Conservation (phyloP, 2,888 invertebrate genomes). For the Pristionchus maxplancki region DNA sequence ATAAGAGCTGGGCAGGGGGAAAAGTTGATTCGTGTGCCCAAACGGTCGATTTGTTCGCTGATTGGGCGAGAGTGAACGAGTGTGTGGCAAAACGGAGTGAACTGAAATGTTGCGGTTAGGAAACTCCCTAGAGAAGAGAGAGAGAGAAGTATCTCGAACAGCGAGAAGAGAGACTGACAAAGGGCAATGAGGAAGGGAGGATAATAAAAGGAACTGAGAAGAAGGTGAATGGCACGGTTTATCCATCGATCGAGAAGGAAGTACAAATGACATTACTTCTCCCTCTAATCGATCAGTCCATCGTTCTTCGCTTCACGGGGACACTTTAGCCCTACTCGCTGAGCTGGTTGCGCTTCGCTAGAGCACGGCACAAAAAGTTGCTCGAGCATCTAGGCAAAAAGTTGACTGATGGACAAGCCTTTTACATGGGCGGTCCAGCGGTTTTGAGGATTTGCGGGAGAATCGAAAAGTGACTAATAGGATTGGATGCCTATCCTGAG, state of each 20-base stretch:
- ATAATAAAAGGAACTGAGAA: not conserved
- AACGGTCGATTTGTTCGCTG: conserved; percentile 36
- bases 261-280: not conserved
- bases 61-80: not conserved
- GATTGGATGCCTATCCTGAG: not conserved
- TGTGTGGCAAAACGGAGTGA: conserved; percentile 19
- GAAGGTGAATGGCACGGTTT: not conserved
- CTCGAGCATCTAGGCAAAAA: not conserved
- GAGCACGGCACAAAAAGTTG: not conserved
- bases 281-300: not conserved
- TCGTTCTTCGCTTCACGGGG: not conserved
- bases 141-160: conserved; percentile 1
- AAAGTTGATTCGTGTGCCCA: not conserved
- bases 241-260: conserved; percentile 17
- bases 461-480: conserved; percentile 18
- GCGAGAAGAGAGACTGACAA: conserved; percentile 10
- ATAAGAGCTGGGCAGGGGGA: not conserved
- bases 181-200: conserved; percentile 2
- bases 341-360: not conserved
- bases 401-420: not conserved
- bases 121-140: conserved; percentile 6
- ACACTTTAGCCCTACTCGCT: not conserved
- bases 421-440: not conserved
- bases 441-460: not conserved
- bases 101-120: conserved; percentile 5